Evolutionary conservation across 2,113 vertebrate genomes (phyloP).

Genomic region (Porphyrio hochstetteri): DNA sequence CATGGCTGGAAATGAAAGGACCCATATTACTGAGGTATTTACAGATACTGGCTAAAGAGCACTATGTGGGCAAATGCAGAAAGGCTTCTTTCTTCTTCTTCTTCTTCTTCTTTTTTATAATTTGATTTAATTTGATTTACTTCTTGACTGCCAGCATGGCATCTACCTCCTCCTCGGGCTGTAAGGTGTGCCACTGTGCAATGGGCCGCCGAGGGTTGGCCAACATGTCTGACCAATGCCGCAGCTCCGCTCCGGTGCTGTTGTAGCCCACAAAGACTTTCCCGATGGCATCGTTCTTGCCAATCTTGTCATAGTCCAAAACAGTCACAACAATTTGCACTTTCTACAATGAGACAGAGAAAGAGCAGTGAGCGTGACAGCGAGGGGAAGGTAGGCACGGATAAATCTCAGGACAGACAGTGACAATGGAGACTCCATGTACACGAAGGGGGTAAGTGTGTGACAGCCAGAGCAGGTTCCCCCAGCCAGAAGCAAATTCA

Average conservation of each 20-base stretch:
- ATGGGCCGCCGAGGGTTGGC: constrained; percentile 98
- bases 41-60: constrained; percentile 99
- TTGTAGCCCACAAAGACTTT: constrained; percentile 99
- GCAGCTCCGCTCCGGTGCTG: constrained; percentile 95
- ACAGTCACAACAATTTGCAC: constrained; percentile 99
- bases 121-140: constrained; percentile 80
- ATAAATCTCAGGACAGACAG: not conserved
- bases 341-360: constrained; percentile 82
- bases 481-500: not conserved
- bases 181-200: constrained; percentile 97
- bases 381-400: not conserved
- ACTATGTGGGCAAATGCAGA: constrained; percentile 90
- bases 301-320: constrained; percentile 99
- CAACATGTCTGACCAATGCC: constrained; percentile 99
- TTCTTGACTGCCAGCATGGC: constrained; percentile 95
- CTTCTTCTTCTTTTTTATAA: not conserved
- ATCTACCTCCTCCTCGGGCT: constrained; percentile 95
- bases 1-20: constrained; percentile 87
- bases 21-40: constrained; percentile 99
- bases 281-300: constrained; percentile 99
- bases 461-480: not conserved
- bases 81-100: constrained; percentile 75
- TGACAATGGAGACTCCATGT: not conserved
- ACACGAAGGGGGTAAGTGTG: not conserved
- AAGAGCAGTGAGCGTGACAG: not conserved